Evolutionary conservation across 1,140 invertebrate genomes (phyloP).

Genomic region (Penaeus indicus): DNA sequence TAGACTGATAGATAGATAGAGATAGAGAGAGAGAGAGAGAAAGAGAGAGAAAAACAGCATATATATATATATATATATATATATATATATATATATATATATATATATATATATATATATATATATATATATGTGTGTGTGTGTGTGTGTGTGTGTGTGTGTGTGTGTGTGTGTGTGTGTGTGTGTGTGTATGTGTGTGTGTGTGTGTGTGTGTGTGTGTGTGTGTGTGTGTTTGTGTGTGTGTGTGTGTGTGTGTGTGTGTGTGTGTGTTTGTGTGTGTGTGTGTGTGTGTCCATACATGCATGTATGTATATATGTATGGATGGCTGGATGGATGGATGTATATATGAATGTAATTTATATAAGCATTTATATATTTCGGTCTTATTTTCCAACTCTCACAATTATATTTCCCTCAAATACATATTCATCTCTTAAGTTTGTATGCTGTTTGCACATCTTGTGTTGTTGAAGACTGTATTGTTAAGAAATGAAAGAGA

Average conservation of each 20-base stretch:
- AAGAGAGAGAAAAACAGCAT: too few species aligned
- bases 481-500: too few species aligned
- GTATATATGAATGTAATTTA: too few species aligned
- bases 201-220: neutral
- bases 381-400: too few species aligned
- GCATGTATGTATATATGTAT: too few species aligned
- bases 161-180: neutral
- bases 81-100: slow-evolving; percentile 6
- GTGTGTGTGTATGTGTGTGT: neutral
- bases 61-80: slow-evolving; percentile 23
- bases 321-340: too few species aligned
- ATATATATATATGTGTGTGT: neutral
- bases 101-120: neutral
- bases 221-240: neutral
- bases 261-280: neutral
- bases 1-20: neutral
- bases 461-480: too few species aligned
- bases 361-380: too few species aligned
- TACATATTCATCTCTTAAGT: too few species aligned
- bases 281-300: neutral
- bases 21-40: too few species aligned
- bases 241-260: neutral
- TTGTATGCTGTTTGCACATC: too few species aligned
- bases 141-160: slow-evolving; percentile 4
- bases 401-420: too few species aligned